Conservation (phyloP, 2,888 invertebrate species). For the Gari tellinella region DNA sequence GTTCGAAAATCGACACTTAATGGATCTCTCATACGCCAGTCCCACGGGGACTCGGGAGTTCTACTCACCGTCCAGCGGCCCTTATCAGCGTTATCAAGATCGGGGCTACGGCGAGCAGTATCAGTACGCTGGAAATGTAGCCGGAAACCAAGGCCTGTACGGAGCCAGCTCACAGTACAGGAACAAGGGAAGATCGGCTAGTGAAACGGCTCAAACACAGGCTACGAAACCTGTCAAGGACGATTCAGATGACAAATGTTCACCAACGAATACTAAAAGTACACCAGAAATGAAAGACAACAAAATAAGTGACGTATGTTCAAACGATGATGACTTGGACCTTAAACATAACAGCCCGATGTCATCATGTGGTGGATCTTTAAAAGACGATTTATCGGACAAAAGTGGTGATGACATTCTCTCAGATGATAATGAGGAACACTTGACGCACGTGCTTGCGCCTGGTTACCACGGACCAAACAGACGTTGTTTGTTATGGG, state of each 20-base stretch:
- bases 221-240: conserved; percentile 33
- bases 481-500: conserved; percentile 95
- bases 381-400: conserved; percentile 62
- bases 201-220: conserved; percentile 19
- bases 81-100: conserved; percentile 60
- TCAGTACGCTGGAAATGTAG: conserved; percentile 57
- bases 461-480: conserved; percentile 85
- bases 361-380: conserved; percentile 62
- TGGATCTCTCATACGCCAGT: conserved; percentile 78
- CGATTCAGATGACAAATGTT: conserved; percentile 41
- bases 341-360: conserved; percentile 59
- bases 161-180: conserved; percentile 25
- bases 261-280: conserved; percentile 20
- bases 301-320: conserved; percentile 22
- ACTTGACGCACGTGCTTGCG: conserved; percentile 84
- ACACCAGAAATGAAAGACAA: conserved; percentile 34
- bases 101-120: conserved; percentile 65
- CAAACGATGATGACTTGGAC: conserved; percentile 50
- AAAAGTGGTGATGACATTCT: conserved; percentile 67
- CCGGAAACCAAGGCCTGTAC: conserved; percentile 31
- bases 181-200: conserved; percentile 24
- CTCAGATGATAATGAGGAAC: conserved; percentile 72
- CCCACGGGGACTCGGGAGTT: conserved; percentile 64
- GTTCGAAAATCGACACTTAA: conserved; percentile 75
- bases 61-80: conserved; percentile 58